A percentile compares a stretch with the other conserved stretches of the same genome.
These are phyloP conservation scores for Heliconius ethilla DNA, from an alignment of 2,888 invertebrate species.

Conservation along the genomic window DNA sequence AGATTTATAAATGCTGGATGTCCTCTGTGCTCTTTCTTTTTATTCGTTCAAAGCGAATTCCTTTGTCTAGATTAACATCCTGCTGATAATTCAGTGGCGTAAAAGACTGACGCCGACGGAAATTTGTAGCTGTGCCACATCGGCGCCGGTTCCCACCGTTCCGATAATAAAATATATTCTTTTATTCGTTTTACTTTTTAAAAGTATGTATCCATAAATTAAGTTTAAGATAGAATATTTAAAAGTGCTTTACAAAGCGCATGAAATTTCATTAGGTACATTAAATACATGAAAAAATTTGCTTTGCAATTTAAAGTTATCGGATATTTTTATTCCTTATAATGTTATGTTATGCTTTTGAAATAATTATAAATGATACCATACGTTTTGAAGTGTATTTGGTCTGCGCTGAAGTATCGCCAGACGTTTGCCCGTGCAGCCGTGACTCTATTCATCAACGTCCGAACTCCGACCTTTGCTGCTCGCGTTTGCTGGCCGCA, in stretches of 20 bases:
- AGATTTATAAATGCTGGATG: slow-evolving; percentile 51
- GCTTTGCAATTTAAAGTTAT: neutral
- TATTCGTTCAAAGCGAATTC: slow-evolving; percentile 54
- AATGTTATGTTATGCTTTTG: slow-evolving; percentile 15
- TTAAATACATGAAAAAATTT: neutral
- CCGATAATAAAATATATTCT: slow-evolving; percentile 30
- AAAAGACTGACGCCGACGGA: slow-evolving; percentile 55
- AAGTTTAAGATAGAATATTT: neutral
- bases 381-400: slow-evolving; percentile 27
- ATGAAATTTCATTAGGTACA: neutral
- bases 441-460: slow-evolving; percentile 60
- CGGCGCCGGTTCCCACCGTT: slow-evolving; percentile 51
- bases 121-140: slow-evolving; percentile 56
- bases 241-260: neutral
- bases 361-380: slow-evolving; percentile 28
- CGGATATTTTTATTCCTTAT: neutral
- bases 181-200: neutral
- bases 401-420: slow-evolving; percentile 21
- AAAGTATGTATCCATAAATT: neutral
- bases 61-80: slow-evolving; percentile 69
- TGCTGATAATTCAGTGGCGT: slow-evolving; percentile 54
- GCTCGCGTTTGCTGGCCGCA: slow-evolving; percentile 34
- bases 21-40: slow-evolving; percentile 49
- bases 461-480: slow-evolving; percentile 52
- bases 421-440: slow-evolving; percentile 30